Base-by-base conservation (phyloP, 2,113 vertebrate genomes). In the Labrus mixtus region DNA sequence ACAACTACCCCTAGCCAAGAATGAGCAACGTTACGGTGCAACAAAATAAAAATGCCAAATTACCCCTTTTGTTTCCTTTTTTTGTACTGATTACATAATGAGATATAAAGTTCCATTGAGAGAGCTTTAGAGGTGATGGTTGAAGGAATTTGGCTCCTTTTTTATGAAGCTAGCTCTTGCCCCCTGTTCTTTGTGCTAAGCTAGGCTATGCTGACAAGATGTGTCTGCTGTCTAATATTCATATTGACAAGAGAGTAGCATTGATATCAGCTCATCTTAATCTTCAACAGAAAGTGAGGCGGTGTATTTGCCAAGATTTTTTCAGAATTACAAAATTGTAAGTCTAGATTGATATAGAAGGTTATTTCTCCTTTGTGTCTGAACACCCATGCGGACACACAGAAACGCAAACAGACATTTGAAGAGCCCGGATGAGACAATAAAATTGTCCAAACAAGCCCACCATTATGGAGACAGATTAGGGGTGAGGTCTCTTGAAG, bases 391-490 rank as follows among this genome's bases (percentile, higher is more conserved):
- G 29, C 55, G 22, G 23, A 43, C 23, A 78, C 45, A 73, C 53
- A 37, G n/a, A 45, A 3, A 65, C 51, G 37, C 36, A 64, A 58
- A 70, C 9, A 73, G 63, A 77, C 79, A 41, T 72, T 59, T 74
- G 67, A 76, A 74, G 56, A 85, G 59, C 39, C 65, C 33, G 16
- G 73, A 83, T 69, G 68, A 82, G 76, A 84, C 85, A 50, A 80
- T 88, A 83, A 89, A 90, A 90, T 77, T 82, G 90, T 88, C 78
- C 79, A 87, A 91, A 90, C 82, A 90, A 89, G 83, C 78, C 66
- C 58, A 10, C 80, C 81, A 65, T 90, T 87, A 85, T 76, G 56
- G 73, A 88, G 89, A 91, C 69, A 77, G 77, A 92, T 87, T 74
- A 63, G 39, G 74, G 87, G 53, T 88, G 81, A 87, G 88, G 72